Evolutionary conservation across 2,888 invertebrate genomes (phyloP).

Genomic region (Drosophila basisetae): DNA sequence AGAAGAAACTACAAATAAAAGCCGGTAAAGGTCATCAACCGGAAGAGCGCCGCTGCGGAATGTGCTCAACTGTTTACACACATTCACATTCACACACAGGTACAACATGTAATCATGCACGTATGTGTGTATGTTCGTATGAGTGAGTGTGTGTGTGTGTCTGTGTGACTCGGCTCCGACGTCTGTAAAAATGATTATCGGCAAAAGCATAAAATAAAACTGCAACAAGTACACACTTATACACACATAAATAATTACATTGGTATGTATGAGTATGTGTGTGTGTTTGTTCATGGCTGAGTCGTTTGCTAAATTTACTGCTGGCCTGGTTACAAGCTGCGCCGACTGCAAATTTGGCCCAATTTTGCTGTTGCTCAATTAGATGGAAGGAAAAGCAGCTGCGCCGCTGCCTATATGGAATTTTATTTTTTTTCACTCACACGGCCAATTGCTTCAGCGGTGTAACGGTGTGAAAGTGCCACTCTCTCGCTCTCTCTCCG

Average conservation of each 20-base stretch:
- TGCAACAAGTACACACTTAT: slow-evolving; percentile 32
- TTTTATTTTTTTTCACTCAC: slow-evolving; percentile 55
- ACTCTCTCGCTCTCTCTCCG: slow-evolving; percentile 21
- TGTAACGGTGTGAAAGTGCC: slow-evolving; percentile 35
- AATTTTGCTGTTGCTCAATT: slow-evolving; percentile 72
- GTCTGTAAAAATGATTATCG: slow-evolving; percentile 57
- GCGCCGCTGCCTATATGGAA: slow-evolving; percentile 57
- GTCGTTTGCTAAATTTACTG: slow-evolving; percentile 74
- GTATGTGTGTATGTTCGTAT: not conserved
- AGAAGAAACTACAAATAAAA: slow-evolving; percentile 68
- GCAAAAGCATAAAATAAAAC: slow-evolving; percentile 35
- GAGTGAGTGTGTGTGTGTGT: slow-evolving; percentile 2
- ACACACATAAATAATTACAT: not conserved
- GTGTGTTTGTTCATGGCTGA: slow-evolving; percentile 68
- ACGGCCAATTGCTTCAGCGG: slow-evolving; percentile 35
- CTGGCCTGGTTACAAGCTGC: slow-evolving; percentile 71
- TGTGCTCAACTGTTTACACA: slow-evolving; percentile 33
- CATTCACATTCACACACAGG: slow-evolving; percentile 1
- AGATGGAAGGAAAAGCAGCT: slow-evolving; percentile 43
- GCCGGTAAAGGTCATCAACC: slow-evolving; percentile 85
- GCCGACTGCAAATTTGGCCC: slow-evolving; percentile 79
- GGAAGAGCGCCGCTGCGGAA: slow-evolving; percentile 75
- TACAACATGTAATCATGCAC: not conserved
- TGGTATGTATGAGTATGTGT: not conserved
- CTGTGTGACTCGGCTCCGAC: slow-evolving; percentile 41